phyloP scores from a whole-genome alignment of 2,888 invertebrate genomes.

The Eupithecia subfuscata region DNA sequence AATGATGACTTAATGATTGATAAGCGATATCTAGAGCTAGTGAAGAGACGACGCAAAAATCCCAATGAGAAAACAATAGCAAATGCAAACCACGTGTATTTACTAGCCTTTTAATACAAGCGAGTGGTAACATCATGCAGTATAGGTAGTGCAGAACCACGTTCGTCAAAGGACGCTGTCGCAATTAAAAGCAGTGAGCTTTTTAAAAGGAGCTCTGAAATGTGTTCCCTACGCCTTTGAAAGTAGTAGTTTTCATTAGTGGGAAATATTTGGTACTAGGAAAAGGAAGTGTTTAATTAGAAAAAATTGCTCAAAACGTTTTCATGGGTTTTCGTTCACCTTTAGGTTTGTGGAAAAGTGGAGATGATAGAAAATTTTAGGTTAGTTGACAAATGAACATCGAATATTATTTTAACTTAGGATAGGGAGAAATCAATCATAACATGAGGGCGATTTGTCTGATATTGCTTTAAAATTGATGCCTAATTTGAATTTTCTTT shows the following conservation, averaged over 20 bases:
- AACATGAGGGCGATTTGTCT: background rate
- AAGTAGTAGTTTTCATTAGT: background rate
- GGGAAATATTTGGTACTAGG: background rate
- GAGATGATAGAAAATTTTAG: background rate
- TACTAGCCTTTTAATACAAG: background rate
- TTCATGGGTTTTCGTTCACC: background rate
- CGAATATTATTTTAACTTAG: background rate
- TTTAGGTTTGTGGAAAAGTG: background rate
- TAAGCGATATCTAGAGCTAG: too few relatives aligned
- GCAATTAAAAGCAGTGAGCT: constrained; percentile 21
- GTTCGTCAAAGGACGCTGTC: constrained; percentile 21
- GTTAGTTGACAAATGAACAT: background rate
- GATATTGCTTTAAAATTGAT: background rate
- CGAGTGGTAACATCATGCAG: background rate
- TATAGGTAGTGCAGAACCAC: background rate
- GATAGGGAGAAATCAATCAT: background rate
- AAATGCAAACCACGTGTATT: background rate
- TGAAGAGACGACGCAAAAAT: background rate
- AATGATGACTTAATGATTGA: background rate
- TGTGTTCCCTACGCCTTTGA: constrained; percentile 8
- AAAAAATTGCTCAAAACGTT: background rate
- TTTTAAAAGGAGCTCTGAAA: constrained; percentile 17
- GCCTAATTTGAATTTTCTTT: background rate
- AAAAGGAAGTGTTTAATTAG: background rate
- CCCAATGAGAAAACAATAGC: background rate